Percentiles rank a stretch among this genome's conserved stretches.
Conservation (phyloP, 2,797 vertebrate species). For the Nyctalus aviator region DNA sequence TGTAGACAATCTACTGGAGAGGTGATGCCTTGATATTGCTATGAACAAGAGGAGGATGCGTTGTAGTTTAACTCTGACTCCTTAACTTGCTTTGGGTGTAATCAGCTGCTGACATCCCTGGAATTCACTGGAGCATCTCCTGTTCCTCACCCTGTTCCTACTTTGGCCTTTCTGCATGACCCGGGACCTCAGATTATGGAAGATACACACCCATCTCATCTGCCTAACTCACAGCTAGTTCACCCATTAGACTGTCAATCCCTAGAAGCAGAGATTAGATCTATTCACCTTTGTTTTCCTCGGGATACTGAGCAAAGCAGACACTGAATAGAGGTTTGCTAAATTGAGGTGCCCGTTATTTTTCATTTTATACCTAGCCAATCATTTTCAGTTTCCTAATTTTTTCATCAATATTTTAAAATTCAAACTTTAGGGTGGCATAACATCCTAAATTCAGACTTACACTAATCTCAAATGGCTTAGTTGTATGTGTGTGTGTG, state of each 20-base stretch:
- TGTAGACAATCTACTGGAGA: neutral
- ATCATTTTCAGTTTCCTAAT: neutral
- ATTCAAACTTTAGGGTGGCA: neutral
- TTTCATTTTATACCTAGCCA: neutral
- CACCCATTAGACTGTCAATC: neutral
- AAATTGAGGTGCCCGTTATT: neutral
- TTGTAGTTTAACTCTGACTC: neutral
- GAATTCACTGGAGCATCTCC: neutral
- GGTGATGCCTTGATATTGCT: neutral
- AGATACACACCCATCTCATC: neutral
- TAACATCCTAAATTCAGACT: conserved; percentile 4
- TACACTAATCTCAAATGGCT: neutral
- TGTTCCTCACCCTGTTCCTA: neutral
- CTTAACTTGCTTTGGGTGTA: neutral
- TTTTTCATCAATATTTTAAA: conserved; percentile 28
- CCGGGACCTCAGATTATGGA: neutral
- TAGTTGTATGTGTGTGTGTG: too few species aligned
- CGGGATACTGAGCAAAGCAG: neutral
- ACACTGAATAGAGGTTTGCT: neutral
- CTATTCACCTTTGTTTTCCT: neutral
- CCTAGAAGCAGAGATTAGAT: neutral
- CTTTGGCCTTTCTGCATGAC: neutral
- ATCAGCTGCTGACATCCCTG: neutral
- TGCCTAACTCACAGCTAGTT: neutral
- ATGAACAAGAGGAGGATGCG: fast-evolving